These are phyloP conservation scores for Sebastes nivosus DNA, from an alignment of 2,797 vertebrate species.

Conservation along the genomic window DNA sequence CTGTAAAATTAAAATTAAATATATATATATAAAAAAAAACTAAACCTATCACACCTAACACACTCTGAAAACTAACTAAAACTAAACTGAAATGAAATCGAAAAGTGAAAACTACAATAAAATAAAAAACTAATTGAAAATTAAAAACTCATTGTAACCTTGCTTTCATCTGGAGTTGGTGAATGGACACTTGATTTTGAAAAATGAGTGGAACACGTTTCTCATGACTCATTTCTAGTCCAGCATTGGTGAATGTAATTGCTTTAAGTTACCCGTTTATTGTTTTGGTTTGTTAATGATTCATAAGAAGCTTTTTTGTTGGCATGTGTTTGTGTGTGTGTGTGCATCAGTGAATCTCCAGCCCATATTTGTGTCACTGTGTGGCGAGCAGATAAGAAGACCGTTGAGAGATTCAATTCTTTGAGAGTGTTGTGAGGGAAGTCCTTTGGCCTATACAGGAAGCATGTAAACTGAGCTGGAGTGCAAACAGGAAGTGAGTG, in stretches of 20 bases:
- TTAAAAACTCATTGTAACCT: too few species aligned
- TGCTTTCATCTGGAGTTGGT: background rate
- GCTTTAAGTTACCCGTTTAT: background rate
- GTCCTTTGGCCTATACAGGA: slow-evolving; percentile 69
- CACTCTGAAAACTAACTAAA: too few species aligned
- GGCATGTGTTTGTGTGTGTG: background rate
- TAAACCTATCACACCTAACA: too few species aligned
- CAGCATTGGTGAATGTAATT: background rate
- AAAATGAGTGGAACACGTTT: background rate
- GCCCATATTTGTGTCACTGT: slow-evolving; percentile 50
- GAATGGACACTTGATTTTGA: background rate
- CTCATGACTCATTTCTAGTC: background rate
- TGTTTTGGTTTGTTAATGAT: background rate
- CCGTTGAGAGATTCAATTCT: slow-evolving; percentile 54
- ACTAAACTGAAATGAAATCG: too few species aligned
- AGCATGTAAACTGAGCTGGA: slow-evolving; percentile 67
- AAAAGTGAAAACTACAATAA: too few species aligned
- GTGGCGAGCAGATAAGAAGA: slow-evolving; percentile 67
- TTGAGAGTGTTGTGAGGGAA: slow-evolving; percentile 58
- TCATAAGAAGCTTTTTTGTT: background rate
- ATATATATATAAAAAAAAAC: too few species aligned
- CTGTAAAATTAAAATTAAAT: too few species aligned
- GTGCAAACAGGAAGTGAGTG: slow-evolving; percentile 76
- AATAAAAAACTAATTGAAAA: too few species aligned
- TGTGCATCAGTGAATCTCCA: slow-evolving; percentile 20